phyloP scores from a whole-genome alignment of 2,113 vertebrate species.

The Sinocyclocheilus maitianheensis region DNA sequence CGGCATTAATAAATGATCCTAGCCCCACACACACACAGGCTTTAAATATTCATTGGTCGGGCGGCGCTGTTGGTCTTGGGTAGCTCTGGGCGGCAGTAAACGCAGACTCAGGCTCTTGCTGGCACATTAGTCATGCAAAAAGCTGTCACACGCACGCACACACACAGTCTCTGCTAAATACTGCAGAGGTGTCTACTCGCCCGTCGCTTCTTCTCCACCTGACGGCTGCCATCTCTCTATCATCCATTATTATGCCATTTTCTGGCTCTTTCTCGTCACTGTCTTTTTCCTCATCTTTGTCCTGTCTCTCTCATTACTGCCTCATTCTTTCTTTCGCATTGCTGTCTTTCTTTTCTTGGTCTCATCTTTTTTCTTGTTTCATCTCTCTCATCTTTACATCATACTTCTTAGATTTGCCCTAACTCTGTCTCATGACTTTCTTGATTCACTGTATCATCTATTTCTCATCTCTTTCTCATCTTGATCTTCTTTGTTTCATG shows the following conservation, averaged over 20 bases:
- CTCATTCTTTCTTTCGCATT: background rate
- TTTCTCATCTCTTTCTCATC: background rate
- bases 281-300: background rate
- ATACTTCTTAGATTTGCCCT: too few relatives aligned
- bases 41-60: slow-evolving; percentile 62
- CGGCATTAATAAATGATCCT: slow-evolving; percentile 67
- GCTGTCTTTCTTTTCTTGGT: background rate
- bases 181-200: slow-evolving; percentile 30
- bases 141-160: slow-evolving; percentile 28
- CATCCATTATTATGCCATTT: background rate
- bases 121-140: slow-evolving; percentile 51
- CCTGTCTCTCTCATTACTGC: background rate
- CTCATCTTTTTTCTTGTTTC: background rate
- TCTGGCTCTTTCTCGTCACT: background rate
- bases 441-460: background rate
- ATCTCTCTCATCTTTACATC: background rate
- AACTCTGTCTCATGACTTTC: background rate
- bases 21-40: slow-evolving; percentile 43
- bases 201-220: background rate
- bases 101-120: slow-evolving; percentile 53
- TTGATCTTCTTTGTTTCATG: background rate
- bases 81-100: slow-evolving; percentile 57
- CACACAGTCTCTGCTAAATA: slow-evolving; percentile 38
- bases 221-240: background rate
- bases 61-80: slow-evolving; percentile 55